Base-by-base conservation (phyloP, 2,797 vertebrate species). In the Gymnothorax javanicus region DNA sequence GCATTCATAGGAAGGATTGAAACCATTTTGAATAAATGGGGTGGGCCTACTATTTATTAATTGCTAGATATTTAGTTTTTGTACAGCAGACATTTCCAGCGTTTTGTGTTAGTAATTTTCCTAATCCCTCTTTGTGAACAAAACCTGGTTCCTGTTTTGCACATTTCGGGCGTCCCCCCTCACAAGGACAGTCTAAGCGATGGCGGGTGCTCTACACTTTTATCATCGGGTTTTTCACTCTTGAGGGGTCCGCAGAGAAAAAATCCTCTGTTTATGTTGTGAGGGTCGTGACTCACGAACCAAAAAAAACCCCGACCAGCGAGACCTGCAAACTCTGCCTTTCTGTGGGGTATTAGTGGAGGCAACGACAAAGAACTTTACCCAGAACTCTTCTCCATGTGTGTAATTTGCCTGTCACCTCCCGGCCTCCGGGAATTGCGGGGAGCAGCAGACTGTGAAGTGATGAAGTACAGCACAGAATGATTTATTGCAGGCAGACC, bases 401-500 rank as follows among this genome's bases (percentile, higher is more conserved):
- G 75, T 50, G 75, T 73, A 43, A 33, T 87, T 81, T 59, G 87
- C 92, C 90, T 62, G 1, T 93, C 93, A 90, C 88, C 85, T 54
- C 11, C 7, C 59, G 84, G 87, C 89, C 79, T 89, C 91, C 92
- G 91, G 91, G 88, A 87, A 88, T 90, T 89, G 75, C 67, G 71
- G 88, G 89, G 88, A 82, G 50, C 73, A 86, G 84, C 87, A 90
- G 92, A 90, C 90, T 88, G 43, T 33, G 87, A 89, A 87, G 17
- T 8, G 85, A 85, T 87, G 77, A 56, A n/a, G 60, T 91, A 92
- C 91, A 89, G 84, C 50, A 86, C 82, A 60, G 88, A 90, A 87
- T 93, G 92, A 94, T 94, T 92, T 93, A 94, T 94, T 89, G 87
- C 91, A 90, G 90, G 90, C 93, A 90, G 91, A 89, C 86, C 73